These are phyloP conservation scores for Tethea ocularis DNA, from an alignment of 2,888 invertebrate genomes.

Conservation along the genomic window DNA sequence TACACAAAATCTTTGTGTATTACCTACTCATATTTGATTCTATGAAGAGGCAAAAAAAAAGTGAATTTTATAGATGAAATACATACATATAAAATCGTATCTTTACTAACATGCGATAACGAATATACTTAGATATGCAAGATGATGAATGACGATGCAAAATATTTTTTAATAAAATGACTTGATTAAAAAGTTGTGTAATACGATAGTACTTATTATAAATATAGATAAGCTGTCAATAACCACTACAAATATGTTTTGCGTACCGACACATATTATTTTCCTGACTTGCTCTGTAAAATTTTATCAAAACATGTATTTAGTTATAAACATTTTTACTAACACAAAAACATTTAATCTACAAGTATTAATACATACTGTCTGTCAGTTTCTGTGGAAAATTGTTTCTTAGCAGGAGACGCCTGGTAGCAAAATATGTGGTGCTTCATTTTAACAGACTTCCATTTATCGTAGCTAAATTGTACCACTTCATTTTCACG, in stretches of 20 bases:
- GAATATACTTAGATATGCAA: not conserved
- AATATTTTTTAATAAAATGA: not conserved
- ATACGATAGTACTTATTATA: not conserved
- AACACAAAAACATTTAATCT: not conserved
- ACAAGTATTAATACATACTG: constrained; percentile 61
- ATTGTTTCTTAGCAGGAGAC: constrained; percentile 91
- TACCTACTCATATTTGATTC: too few species aligned
- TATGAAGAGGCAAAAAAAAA: too few species aligned
- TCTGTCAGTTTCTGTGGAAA: constrained; percentile 89
- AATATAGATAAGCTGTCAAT: constrained; percentile 20
- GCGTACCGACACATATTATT: constrained; percentile 78
- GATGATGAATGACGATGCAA: too few species aligned
- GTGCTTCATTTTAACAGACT: constrained; percentile 93
- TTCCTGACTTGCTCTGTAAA: constrained; percentile 81
- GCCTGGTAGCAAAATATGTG: constrained; percentile 95
- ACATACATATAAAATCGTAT: not conserved
- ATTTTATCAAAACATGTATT: constrained; percentile 23
- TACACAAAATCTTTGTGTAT: too few species aligned
- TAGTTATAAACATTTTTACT: not conserved
- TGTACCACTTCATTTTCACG: constrained; percentile 92
- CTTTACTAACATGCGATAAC: not conserved
- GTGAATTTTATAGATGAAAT: not conserved
- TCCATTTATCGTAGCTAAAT: constrained; percentile 93
- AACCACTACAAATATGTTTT: constrained; percentile 40
- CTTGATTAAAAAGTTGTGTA: not conserved